Evolutionary conservation across 2,797 vertebrate species (phyloP), one percentile per base, ranked within the genome.

Genomic region (Tarsius wallacei): DNA sequence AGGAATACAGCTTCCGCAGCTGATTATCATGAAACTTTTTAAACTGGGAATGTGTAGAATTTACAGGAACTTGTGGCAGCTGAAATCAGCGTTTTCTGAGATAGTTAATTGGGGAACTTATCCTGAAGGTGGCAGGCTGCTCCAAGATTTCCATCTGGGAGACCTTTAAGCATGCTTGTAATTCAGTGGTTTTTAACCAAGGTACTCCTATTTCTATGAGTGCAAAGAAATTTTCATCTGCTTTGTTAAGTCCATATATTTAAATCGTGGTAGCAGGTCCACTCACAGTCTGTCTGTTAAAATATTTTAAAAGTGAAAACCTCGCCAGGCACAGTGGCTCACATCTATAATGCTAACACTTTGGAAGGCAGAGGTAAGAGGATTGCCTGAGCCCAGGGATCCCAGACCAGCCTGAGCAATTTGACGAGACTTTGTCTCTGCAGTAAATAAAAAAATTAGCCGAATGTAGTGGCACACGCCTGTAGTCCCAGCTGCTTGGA

Each of bases 91-190:
- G 33, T 21, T 36, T 28, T 24, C 57, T 49, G 1, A 0, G 7
- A 5, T 36, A 70, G 90, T 94, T 96, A 93, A 74, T 94, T 83
- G 26, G 26, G n/a, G 5, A 74, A 49, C 1, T 73, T 33, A 77
- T 70, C 90, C 97, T 59, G 86, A 22, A 19, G 97, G 91, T 95
- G 91, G 88, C 89, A 89, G 97, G 13, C 95, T 90, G 42, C 63
- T 66, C 71, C 94, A 2, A 59, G 59, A 68, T 49, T 93, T 66
- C 59, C 55, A 28, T 87, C 42, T 86, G 47, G 31, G 14, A 73
- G 55, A 64, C 2, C 36, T 90, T 47, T 28, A 64, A n/a, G 13
- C 13, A 2, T n/a, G 19, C 4, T 74, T 15, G 0, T 59, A n/a
- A 59, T 26, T 86, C 16, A 14, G 28, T 71, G n/a, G 11, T 76